These are phyloP conservation scores for Luffia ferchaultella DNA, from an alignment of 2,888 invertebrate genomes.

Conservation along the genomic window DNA sequence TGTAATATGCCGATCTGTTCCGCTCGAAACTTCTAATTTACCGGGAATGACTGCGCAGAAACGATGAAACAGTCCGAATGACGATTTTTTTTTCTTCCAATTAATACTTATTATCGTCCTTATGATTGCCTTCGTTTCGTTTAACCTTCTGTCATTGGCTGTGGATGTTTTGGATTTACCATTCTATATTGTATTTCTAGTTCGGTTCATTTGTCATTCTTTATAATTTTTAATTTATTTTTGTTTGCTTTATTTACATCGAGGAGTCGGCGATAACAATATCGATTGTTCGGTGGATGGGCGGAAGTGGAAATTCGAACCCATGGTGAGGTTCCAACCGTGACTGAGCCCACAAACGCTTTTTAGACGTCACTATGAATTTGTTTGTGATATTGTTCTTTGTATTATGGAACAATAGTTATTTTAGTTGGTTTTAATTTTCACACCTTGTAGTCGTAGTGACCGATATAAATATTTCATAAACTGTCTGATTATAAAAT, in stretches of 20 bases:
- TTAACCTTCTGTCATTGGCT: neutral
- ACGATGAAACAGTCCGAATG: slow-evolving; percentile 32
- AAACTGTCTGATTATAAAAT: neutral
- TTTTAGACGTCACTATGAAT: slow-evolving; percentile 21
- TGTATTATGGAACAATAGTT: slow-evolving; percentile 4
- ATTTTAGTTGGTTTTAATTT: slow-evolving; percentile 4
- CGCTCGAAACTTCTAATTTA: slow-evolving; percentile 52
- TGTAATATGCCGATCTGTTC: slow-evolving; percentile 46
- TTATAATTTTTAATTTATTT: slow-evolving; percentile 31
- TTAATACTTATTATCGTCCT: slow-evolving; percentile 49
- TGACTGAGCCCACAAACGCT: slow-evolving; percentile 46
- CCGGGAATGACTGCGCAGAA: slow-evolving; percentile 47
- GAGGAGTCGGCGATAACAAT: slow-evolving; percentile 48
- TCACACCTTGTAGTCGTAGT: neutral
- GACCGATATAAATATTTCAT: neutral
- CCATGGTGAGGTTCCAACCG: slow-evolving; percentile 45
- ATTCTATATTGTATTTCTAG: neutral
- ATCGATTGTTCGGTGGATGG: slow-evolving; percentile 52
- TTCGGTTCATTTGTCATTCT: neutral
- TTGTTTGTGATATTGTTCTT: slow-evolving; percentile 37
- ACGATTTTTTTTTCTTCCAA: slow-evolving; percentile 47
- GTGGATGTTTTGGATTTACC: neutral
- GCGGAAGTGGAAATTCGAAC: slow-evolving; percentile 58
- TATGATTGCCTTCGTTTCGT: slow-evolving; percentile 28
- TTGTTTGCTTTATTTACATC: slow-evolving; percentile 48